Base-by-base conservation (phyloP, 2,797 vertebrate genomes). In the Lepilemur septentrionalis region DNA sequence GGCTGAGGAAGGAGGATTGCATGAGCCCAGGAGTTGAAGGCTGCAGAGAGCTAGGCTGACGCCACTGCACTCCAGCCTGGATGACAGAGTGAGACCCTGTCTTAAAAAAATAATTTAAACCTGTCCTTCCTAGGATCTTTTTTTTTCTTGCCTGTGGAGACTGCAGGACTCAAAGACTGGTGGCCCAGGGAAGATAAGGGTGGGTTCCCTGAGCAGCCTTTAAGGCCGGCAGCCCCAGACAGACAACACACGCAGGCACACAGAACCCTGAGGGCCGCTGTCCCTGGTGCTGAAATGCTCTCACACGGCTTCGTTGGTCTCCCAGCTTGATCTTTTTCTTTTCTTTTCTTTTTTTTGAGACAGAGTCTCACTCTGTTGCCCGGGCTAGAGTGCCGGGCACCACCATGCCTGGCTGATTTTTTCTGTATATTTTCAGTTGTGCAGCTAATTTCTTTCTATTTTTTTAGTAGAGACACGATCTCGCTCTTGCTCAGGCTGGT, bases 271-370 rank as follows among this genome's bases (percentile, higher is more conserved):
- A 0, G 0, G 7, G 70, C 5, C 38, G 94, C 97, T 97, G 95
- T 97, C 97, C 97, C 18, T 18, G 97, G 97, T 97, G 91, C 97
- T 97, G 97, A 97, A 97, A 73, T 2, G 0, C 13, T 0, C 32
- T 15, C n/a, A 7, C 2, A 10, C 0, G 1, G 11, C 76, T 13
- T 28, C 5, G 28, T 30, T 5, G 32, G n/a, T 73, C 48, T 69
- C 32, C 35, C 1, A 10, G 55, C 41, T 69, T 15, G 10, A 7
- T 15, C 43, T 76, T 35, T 73, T n/a, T 38, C 38, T 38, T 38
- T 38, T 38, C 4, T 38, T 38, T 38, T 38, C 4, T 38, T 38
- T 38, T 38, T 38, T 38, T 38, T 38, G 38, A 38, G 38, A 38
- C 38, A 38, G 38, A 38, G 38, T 38, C 38, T 38, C 38, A 4